Evolutionary conservation across 2,888 invertebrate genomes (phyloP), one percentile per base, ranked within the genome.

Genomic region (Catocala fraxini): DNA sequence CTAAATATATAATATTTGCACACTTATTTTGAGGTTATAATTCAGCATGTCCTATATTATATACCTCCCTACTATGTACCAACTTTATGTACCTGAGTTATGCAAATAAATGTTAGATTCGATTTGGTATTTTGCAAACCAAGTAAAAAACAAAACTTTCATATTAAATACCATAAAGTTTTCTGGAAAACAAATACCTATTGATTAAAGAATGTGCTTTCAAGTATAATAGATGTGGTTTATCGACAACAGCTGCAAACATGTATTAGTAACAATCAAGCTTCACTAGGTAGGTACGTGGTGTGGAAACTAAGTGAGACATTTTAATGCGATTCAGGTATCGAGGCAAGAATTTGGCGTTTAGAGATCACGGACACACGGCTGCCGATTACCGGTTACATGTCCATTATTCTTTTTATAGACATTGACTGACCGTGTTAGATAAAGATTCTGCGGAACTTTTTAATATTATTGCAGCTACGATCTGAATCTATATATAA

Each of bases 291-390:
- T 15, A 25, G 25, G 4, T 3, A 75, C 84, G 82, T 83, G 83
- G 71, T 68, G 59, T 67, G 80, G 70, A 74, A 77, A 71, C 68
- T 56, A 73, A 81, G 68, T 75, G 77, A 68, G 65, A 76, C 68
- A 78, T 78, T 79, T 71, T 68, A 70, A 65, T 68, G 70, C 70
- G 59, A 81, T 73, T 60, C 73, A 73, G 77, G 78, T 81, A 77
- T 83, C 60, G 75, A 73, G 81, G 76, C 65, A 76, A 77, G 69
- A 76, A 83, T 82, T 81, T 70, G 63, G 73, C 65, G 65, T 76
- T 75, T 78, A 71, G 54, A 75, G 80, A 86, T 71, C 66, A 82
- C 63, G 72, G 78, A 56, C 68, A 76, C 66, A 80, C 70, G 70
- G 63, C 57, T 51, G 33, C 51, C 52, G 71, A 74, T 71, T 71